Conservation (phyloP, 64 coral and sea anemone genomes). For the Astreopora myriophthalma region DNA sequence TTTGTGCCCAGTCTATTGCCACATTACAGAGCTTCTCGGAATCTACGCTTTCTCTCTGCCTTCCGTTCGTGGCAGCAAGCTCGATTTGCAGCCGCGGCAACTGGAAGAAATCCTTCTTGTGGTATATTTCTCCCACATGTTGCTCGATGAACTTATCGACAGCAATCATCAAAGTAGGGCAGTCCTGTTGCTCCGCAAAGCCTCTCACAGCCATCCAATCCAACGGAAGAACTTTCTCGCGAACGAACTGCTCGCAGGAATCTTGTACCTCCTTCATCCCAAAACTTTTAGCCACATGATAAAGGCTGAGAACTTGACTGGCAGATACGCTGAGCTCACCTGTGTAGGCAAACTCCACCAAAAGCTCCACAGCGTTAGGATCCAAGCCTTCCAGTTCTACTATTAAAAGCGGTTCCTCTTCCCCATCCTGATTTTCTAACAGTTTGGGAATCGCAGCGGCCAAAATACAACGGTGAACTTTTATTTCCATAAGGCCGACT, state of each 20-base stretch:
- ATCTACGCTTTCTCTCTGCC: conserved; percentile 55
- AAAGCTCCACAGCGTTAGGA: conserved; percentile 68
- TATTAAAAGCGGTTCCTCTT: conserved; percentile 53
- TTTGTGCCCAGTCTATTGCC: conserved; percentile 73
- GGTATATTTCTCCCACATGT: conserved; percentile 67
- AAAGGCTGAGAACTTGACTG: conserved; percentile 37
- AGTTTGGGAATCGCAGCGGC: conserved; percentile 73
- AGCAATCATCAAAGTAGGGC: conserved; percentile 37
- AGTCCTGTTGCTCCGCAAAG: conserved; percentile 61
- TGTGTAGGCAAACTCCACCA: conserved; percentile 82
- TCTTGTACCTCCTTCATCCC: conserved; percentile 69
- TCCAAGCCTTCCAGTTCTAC: conserved; percentile 77
- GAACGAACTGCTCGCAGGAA: conserved; percentile 55
- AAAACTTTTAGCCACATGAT: conserved; percentile 69
- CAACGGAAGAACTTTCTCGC: conserved; percentile 60
- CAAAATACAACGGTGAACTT: conserved; percentile 72
- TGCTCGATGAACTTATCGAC: conserved; percentile 77
- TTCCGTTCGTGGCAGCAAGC: conserved; percentile 51
- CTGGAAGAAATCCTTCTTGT: conserved; percentile 84
- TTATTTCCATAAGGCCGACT: conserved; percentile 71
- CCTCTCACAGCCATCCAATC: conserved; percentile 71
- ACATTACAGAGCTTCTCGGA: conserved; percentile 71
- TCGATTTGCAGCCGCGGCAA: conserved; percentile 81
- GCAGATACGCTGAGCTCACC: conserved; percentile 54
- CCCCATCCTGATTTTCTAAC: conserved; percentile 21